Evolutionary conservation across 2,888 invertebrate species (phyloP).

Genomic region (Zele albiditarsus): DNA sequence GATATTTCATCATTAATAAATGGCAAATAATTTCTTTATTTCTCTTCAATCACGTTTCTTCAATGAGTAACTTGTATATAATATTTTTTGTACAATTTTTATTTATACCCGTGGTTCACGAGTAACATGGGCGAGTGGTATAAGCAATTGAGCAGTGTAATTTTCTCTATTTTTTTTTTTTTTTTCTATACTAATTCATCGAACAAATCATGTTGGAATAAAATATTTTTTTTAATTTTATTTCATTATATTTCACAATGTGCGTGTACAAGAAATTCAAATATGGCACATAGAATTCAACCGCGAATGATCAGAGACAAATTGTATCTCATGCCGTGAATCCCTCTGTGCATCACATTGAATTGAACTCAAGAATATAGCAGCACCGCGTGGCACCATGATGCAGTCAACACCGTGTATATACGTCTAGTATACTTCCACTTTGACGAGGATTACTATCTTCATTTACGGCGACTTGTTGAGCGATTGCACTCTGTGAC

Average conservation of each 20-base stretch:
- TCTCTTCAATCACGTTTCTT: too few relatives aligned
- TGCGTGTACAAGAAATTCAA: background rate
- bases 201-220: too few relatives aligned
- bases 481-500: constrained; percentile 47
- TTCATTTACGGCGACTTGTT: constrained; percentile 52
- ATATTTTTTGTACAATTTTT: background rate
- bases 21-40: too few relatives aligned
- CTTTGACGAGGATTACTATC: constrained; percentile 54
- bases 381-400: constrained; percentile 37
- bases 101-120: too few relatives aligned
- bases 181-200: background rate
- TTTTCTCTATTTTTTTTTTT: background rate
- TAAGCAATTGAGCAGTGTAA: too few relatives aligned
- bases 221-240: too few relatives aligned
- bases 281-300: background rate
- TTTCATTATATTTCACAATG: too few relatives aligned
- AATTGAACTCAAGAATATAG: constrained; percentile 48
- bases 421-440: constrained; percentile 47
- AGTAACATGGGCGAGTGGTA: too few relatives aligned
- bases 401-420: constrained; percentile 26
- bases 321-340: constrained; percentile 33
- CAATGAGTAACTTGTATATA: background rate
- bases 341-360: constrained; percentile 40
- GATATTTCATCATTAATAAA: too few relatives aligned
- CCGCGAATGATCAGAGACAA: constrained; percentile 29